Conservation (phyloP, 1,140 invertebrate species). For the Eciton burchellii region DNA sequence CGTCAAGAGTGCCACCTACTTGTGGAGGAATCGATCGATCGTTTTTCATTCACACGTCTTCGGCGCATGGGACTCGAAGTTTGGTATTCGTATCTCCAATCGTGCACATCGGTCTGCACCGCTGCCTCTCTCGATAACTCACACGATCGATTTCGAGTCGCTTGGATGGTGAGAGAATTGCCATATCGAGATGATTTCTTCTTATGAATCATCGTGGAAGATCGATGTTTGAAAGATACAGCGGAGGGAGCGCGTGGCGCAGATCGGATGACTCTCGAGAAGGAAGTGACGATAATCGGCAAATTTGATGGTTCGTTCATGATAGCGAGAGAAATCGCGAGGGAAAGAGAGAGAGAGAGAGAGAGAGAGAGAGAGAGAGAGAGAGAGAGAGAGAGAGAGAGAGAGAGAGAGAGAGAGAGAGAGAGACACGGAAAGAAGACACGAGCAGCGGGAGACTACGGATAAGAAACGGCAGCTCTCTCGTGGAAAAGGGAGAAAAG, state of each 20-base stretch:
- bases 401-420: neutral
- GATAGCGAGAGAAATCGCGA: neutral
- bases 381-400: too few species aligned
- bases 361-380: neutral
- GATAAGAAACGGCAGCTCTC: conserved; percentile 44
- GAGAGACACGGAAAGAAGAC: neutral
- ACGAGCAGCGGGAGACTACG: conserved; percentile 51
- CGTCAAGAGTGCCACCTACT: conserved; percentile 64
- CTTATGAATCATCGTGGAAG: neutral
- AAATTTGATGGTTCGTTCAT: conserved; percentile 50
- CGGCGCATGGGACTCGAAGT: conserved; percentile 5
- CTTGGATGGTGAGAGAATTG: neutral
- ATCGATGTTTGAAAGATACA: neutral
- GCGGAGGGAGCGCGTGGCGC: conserved; percentile 25
- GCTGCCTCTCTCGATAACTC: conserved; percentile 3
- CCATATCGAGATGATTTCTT: neutral
- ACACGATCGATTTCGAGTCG: conserved; percentile 9
- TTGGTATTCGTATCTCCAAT: conserved; percentile 29
- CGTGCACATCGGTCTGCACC: conserved; percentile 1
- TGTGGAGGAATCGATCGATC: conserved; percentile 75
- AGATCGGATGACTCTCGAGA: neutral
- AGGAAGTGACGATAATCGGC: conserved; percentile 10
- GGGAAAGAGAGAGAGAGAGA: neutral
- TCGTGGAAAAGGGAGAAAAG: conserved; percentile 51
- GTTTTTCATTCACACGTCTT: conserved; percentile 80